phyloP scores from a whole-genome alignment of 2,113 vertebrate species.

The Riparia riparia region DNA sequence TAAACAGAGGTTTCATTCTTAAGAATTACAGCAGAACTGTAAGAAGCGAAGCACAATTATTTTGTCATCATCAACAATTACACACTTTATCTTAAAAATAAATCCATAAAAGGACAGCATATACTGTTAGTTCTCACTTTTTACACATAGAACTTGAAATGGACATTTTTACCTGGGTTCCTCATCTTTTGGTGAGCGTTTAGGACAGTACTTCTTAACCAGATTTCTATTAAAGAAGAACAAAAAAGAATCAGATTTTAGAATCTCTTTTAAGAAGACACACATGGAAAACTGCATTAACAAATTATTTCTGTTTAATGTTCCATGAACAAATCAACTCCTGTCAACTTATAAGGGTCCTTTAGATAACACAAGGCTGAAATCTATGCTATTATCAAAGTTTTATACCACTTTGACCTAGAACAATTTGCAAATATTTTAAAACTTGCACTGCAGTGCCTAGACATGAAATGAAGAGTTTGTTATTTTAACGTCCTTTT shows the following conservation, averaged over 20 bases:
- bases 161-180: slow-evolving; percentile 88
- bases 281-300: not conserved
- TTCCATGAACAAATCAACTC: not conserved
- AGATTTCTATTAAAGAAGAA: slow-evolving; percentile 83
- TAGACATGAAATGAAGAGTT: not conserved
- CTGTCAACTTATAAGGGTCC: not conserved
- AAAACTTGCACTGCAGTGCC: not conserved
- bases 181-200: slow-evolving; percentile 94
- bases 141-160: not conserved
- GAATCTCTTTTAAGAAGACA: not conserved
- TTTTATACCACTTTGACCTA: not conserved
- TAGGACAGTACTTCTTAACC: slow-evolving; percentile 97
- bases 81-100: not conserved
- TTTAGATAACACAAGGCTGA: not conserved
- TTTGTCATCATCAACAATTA: not conserved
- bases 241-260: not conserved
- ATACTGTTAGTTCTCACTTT: not conserved
- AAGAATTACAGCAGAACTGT: not conserved
- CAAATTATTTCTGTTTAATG: not conserved
- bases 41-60: slow-evolving; percentile 1
- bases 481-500: not conserved
- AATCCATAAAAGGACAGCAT: not conserved
- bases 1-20: not conserved
- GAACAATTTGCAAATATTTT: not conserved
- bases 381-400: not conserved